These are phyloP conservation scores for Euura saliciscinereae DNA, from an alignment of 1,140 invertebrate genomes.

Conservation along the genomic window DNA sequence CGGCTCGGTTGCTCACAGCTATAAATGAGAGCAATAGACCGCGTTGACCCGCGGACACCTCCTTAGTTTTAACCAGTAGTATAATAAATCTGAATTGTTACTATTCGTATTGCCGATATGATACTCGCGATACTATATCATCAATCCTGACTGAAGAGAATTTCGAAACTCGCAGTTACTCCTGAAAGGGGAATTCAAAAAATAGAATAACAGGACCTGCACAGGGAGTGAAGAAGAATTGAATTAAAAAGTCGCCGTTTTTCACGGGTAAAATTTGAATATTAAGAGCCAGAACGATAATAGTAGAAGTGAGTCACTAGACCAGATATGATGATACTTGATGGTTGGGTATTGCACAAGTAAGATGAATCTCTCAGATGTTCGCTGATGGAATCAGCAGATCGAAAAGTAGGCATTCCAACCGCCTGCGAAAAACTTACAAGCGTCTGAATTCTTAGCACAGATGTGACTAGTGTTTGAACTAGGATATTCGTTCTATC, in stretches of 20 bases:
- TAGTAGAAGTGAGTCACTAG: no score
- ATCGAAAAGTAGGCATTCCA: conserved; percentile 16
- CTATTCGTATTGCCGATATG: conserved; percentile 10
- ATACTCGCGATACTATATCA: no score
- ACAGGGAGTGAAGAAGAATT: no score
- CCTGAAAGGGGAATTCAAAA: no score
- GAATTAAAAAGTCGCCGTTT: no score
- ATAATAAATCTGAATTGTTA: conserved; percentile 46
- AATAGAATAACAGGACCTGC: no score
- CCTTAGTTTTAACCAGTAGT: conserved; percentile 28
- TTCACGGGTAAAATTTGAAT: no score
- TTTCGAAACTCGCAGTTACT: background rate
- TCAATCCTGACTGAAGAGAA: background rate
- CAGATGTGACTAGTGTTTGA: background rate
- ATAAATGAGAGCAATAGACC: conserved; percentile 43
- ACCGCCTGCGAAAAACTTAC: background rate
- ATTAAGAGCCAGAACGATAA: no score
- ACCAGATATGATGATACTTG: no score
- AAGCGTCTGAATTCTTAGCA: background rate
- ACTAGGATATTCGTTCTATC: no score
- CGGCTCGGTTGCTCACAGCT: conserved; percentile 26
- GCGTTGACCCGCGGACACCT: conserved; percentile 37
- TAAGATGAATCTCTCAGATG: conserved; percentile 24
- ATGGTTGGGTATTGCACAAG: background rate
- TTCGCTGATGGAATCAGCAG: conserved; percentile 25